phyloP scores from a whole-genome alignment of 2,113 vertebrate species.

The Toxotes jaculatrix region DNA sequence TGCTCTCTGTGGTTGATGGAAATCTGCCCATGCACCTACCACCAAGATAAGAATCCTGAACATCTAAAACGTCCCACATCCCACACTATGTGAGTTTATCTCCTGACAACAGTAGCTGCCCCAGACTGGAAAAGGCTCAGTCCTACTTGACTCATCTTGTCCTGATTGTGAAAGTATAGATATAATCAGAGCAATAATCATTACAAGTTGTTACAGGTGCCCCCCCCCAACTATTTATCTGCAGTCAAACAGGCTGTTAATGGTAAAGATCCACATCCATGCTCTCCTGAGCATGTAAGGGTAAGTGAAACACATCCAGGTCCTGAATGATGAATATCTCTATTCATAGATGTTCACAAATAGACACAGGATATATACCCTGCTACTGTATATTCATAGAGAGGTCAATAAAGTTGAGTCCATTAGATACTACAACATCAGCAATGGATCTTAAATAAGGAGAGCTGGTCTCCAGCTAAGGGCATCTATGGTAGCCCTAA shows the following conservation, averaged over 20 bases:
- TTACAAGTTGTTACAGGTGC: conserved; percentile 21
- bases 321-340: conserved; percentile 56
- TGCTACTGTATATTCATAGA: conserved; percentile 61
- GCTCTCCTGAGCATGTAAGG: conserved; percentile 21
- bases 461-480: conserved; percentile 40
- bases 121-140: conserved; percentile 3
- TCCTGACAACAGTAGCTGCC: conserved; percentile 26
- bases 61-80: conserved; percentile 10
- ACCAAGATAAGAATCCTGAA: conserved; percentile 20
- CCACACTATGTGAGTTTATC: conserved; percentile 23
- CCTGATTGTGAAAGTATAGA: conserved; percentile 39
- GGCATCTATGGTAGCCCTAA: conserved; percentile 33
- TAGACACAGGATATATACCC: conserved; percentile 49
- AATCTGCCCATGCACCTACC: conserved; percentile 13
- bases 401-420: conserved; percentile 65
- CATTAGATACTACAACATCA: conserved; percentile 67
- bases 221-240: conserved; percentile 29
- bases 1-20: conserved; percentile 17
- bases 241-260: conserved; percentile 19
- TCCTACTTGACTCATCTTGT: conserved; percentile 35
- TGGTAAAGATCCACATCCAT: conserved; percentile 18
- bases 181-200: conserved; percentile 41
- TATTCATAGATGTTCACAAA: conserved; percentile 56
- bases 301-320: conserved; percentile 29
- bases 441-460: conserved; percentile 57